Evolutionary conservation across 2,113 vertebrate genomes (phyloP).

Genomic region (Sciurus niger): DNA sequence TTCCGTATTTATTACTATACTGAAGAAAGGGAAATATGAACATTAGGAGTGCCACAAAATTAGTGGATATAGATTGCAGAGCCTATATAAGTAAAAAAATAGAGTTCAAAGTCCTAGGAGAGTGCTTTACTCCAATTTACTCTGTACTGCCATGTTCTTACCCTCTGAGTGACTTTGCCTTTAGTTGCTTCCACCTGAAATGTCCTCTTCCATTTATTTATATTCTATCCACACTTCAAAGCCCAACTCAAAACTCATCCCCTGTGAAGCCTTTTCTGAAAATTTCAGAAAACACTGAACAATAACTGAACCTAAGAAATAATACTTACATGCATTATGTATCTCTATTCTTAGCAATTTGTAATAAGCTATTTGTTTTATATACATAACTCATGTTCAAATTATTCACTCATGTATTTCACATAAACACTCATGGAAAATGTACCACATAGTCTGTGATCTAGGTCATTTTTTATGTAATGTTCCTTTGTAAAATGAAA

Average conservation of each 20-base stretch:
- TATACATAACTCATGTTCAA: background rate
- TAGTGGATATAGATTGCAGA: background rate
- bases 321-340: background rate
- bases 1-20: constrained; percentile 16
- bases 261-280: constrained; percentile 24
- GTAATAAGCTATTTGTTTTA: constrained; percentile 10
- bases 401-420: constrained; percentile 38
- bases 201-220: background rate
- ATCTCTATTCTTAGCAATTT: background rate
- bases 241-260: background rate
- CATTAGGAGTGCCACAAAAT: constrained; percentile 10
- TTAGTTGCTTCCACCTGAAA: background rate
- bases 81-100: background rate
- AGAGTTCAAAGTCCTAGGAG: background rate
- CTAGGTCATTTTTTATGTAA: constrained; percentile 12
- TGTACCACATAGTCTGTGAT: background rate
- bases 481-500: constrained; percentile 47
- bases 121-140: background rate
- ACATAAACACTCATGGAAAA: constrained; percentile 32
- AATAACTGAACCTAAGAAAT: constrained; percentile 6
- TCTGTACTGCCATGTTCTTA: background rate
- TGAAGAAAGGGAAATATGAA: constrained; percentile 45
- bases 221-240: background rate
- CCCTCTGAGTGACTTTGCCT: background rate
- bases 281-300: background rate